A percentile compares a stretch with the other conserved stretches of the same genome.
Evolutionary conservation across 2,797 vertebrate genomes (phyloP).

Genomic region (Lates japonicus): DNA sequence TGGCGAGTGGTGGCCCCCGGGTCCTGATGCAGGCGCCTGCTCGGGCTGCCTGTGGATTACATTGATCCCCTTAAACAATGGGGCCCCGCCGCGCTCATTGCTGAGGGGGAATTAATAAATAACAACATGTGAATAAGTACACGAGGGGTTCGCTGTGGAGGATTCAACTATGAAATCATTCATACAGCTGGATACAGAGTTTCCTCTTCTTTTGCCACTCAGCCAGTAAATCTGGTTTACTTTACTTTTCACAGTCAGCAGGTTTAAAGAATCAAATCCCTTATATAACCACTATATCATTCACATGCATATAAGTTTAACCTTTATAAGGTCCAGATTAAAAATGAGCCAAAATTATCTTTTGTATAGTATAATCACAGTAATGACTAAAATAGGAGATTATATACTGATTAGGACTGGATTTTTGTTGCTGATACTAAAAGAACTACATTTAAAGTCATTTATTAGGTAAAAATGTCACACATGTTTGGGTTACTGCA

Average conservation of each 20-base stretch:
- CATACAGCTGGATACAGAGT: not conserved
- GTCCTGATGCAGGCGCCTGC: conserved; percentile 52
- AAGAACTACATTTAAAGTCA: no score
- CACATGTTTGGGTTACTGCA: no score
- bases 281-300: not conserved
- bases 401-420: no score
- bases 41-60: conserved; percentile 67
- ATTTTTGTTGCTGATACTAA: no score
- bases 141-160: not conserved
- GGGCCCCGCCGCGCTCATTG: conserved; percentile 46
- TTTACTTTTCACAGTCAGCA: not conserved
- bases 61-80: conserved; percentile 84
- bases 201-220: not conserved
- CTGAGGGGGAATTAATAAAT: conserved; percentile 68
- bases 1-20: conserved; percentile 47
- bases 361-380: no score
- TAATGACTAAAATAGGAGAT: no score
- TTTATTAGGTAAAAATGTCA: no score
- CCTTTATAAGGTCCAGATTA: not conserved
- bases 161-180: conserved; percentile 19
- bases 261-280: not conserved
- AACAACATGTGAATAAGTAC: conserved; percentile 55
- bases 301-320: not conserved
- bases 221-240: not conserved
- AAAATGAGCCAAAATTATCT: no score